phyloP scores from a whole-genome alignment of 2,797 vertebrate genomes.

The Varecia variegata region DNA sequence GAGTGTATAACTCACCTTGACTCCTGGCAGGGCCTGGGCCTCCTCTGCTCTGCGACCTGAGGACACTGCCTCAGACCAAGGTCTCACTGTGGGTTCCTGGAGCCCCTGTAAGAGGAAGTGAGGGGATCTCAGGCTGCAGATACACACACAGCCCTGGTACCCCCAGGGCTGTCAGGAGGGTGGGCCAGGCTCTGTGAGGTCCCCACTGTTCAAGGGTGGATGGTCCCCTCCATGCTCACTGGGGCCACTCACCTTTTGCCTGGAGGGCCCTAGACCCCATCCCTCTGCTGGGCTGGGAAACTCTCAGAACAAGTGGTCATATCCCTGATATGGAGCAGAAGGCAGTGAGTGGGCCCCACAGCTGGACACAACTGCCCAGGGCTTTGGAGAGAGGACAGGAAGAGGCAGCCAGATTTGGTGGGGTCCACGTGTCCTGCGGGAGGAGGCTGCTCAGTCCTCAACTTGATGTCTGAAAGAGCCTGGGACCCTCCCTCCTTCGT shows the following conservation, averaged over 20 bases:
- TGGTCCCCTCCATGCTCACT: too few relatives aligned
- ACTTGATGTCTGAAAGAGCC: not conserved
- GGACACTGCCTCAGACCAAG: not conserved
- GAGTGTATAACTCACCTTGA: not conserved
- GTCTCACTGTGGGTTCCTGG: not conserved
- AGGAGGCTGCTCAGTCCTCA: not conserved
- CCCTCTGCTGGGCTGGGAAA: not conserved
- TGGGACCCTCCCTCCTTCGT: not conserved
- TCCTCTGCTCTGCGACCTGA: not conserved
- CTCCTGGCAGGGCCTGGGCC: not conserved
- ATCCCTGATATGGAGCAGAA: not conserved
- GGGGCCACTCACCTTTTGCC: too few relatives aligned
- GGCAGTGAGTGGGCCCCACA: not conserved
- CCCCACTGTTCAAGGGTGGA: too few relatives aligned
- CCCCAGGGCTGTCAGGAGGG: too few relatives aligned
- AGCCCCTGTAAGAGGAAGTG: not conserved
- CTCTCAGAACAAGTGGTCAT: not conserved
- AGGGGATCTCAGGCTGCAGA: not conserved
- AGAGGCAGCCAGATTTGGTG: not conserved
- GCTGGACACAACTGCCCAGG: not conserved
- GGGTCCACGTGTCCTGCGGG: not conserved
- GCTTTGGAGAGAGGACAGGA: not conserved
- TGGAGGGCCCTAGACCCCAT: too few relatives aligned
- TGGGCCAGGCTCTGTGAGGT: too few relatives aligned
- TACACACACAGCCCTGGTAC: too few relatives aligned